Evolutionary conservation across 2,113 vertebrate genomes (phyloP).

Genomic region (Psittacus erithacus): DNA sequence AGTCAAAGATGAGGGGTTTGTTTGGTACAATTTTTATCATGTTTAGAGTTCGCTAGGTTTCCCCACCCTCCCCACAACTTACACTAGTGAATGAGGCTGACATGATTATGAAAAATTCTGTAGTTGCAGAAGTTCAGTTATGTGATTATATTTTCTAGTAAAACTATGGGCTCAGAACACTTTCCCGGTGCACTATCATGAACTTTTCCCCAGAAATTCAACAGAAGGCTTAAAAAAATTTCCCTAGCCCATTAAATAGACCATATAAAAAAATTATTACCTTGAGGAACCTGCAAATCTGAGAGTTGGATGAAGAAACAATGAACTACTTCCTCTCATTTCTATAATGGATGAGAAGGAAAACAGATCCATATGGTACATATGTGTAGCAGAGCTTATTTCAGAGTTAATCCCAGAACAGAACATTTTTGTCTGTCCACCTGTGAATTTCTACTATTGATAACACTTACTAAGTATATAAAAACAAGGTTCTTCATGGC

Average conservation of each 20-base stretch:
- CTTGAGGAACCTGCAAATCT: constrained; percentile 46
- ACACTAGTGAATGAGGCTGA: not conserved
- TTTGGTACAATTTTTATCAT: not conserved
- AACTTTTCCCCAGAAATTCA: constrained; percentile 10
- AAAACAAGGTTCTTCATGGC: not conserved
- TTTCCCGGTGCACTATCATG: not conserved
- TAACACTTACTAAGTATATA: not conserved
- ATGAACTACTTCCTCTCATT: constrained; percentile 32
- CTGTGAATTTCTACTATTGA: constrained; percentile 34
- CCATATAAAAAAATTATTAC: constrained; percentile 34
- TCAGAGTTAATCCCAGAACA: constrained; percentile 49
- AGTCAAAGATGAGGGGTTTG: not conserved
- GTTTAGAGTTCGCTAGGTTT: not conserved
- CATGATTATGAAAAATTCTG: not conserved
- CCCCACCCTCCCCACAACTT: not conserved
- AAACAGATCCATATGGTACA: constrained; percentile 30
- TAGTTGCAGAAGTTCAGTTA: not conserved
- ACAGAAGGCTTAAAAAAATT: constrained; percentile 21
- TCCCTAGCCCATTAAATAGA: constrained; percentile 16
- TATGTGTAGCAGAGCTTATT: constrained; percentile 3
- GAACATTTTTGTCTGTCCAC: constrained; percentile 44
- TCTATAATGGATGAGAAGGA: constrained; percentile 26
- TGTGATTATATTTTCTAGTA: not conserved
- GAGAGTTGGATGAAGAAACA: constrained; percentile 27
- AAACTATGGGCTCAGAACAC: not conserved